Evolutionary conservation across 1,140 invertebrate species (phyloP), one percentile per base, ranked within the genome.

Genomic region (Philotrypesis tridentata): DNA sequence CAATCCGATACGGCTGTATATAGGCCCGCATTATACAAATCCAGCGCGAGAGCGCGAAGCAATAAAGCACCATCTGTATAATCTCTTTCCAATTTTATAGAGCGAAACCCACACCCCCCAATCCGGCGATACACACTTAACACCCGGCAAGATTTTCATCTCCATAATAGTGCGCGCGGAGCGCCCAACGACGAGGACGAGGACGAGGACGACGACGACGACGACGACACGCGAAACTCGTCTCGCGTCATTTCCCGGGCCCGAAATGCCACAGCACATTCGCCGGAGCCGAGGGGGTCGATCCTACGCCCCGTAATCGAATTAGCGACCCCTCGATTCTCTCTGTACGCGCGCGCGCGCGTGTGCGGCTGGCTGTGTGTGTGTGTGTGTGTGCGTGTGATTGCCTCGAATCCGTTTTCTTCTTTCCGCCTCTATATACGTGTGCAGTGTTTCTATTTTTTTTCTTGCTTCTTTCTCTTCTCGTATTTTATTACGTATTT

Each of bases 301-400:
- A 14, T 55, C 21, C 17, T 55, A 21, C 6, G 85, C 88, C 88
- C 82, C 87, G 88, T 90, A 90, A 90, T 90, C 87, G 88, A 90
- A 90, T 90, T 90, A 90, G 87, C 84, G 85, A 85, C 87, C 89
- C 89, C 87, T 89, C n/a, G n/a, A n/a, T n/a, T n/a, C n/a, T n/a
- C n/a, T n/a, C n/a, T n/a, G n/a, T n/a, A n/a, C n/a, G n/a, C n/a
- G n/a, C n/a, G n/a, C n/a, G n/a, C n/a, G n/a, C n/a, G n/a, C n/a
- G n/a, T n/a, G n/a, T n/a, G n/a, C n/a, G n/a, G n/a, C n/a, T n/a
- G n/a, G n/a, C n/a, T n/a, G n/a, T n/a, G n/a, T 83, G 87, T 87
- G 87, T 85, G 12, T 43, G 12, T 43, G 12, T 43, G 40, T 89
- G 86, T 88, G 88, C 89, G 89, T 89, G 89, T 89, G 89, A 90